Conservation (phyloP, 2,888 invertebrate species). For the Caenorhabditis sp. region DNA sequence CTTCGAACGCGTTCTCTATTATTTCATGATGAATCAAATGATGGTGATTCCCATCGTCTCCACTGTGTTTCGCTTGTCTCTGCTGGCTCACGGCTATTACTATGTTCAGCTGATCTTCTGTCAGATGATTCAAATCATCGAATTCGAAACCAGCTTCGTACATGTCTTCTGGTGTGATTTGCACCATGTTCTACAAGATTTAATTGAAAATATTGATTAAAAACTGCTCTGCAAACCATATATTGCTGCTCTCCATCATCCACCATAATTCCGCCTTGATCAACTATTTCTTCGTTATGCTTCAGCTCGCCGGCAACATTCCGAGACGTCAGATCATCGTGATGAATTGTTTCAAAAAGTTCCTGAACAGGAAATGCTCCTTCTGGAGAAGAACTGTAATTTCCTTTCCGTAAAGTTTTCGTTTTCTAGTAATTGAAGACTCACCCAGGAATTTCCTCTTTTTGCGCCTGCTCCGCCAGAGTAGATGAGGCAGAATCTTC, state of each 20-base stretch:
- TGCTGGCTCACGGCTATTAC: constrained; percentile 64
- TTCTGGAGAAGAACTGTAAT: constrained; percentile 55
- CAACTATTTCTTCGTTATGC: constrained; percentile 46
- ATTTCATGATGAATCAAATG: constrained; percentile 49
- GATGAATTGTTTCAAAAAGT: constrained; percentile 12
- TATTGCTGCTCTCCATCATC: constrained; percentile 52
- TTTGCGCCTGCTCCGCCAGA: constrained; percentile 13
- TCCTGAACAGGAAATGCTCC: constrained; percentile 40
- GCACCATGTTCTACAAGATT: constrained; percentile 40
- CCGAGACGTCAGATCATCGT: constrained; percentile 6
- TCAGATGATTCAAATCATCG: constrained; percentile 65
- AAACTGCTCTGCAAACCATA: constrained; percentile 2
- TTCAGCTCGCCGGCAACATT: constrained; percentile 23
- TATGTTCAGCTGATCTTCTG: constrained; percentile 69
- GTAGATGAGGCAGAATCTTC: constrained; percentile 31
- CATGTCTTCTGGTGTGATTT: constrained; percentile 72
- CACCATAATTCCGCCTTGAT: constrained; percentile 21
- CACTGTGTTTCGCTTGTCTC: constrained; percentile 50
- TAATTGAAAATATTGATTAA: background rate
- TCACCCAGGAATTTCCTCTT: constrained; percentile 53
- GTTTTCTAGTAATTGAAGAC: no score
- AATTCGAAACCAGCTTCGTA: constrained; percentile 72
- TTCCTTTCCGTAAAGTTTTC: background rate
- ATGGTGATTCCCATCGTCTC: background rate
- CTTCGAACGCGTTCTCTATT: constrained; percentile 30